phyloP scores from a whole-genome alignment of 2,113 vertebrate genomes.

The Narcine bancroftii region DNA sequence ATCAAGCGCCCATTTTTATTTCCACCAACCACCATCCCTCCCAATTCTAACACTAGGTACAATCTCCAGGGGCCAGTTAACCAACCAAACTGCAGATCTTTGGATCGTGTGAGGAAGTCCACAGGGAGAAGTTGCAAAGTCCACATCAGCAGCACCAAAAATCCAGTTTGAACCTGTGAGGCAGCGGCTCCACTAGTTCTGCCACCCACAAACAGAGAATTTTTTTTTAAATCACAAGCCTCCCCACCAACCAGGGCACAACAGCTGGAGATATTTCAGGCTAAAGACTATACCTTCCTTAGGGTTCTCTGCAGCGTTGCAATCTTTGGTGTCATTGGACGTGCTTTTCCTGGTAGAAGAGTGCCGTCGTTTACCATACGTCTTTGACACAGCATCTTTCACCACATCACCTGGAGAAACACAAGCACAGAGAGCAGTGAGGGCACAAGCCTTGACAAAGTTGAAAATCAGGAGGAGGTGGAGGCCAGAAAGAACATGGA shows the following conservation, averaged over 20 bases:
- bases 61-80: no score
- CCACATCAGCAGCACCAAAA: no score
- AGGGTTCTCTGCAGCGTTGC: neutral
- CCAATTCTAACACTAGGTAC: no score
- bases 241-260: neutral
- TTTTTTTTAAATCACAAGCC: no score
- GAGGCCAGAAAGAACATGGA: neutral
- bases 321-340: neutral
- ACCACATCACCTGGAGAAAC: neutral
- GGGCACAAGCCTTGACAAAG: neutral
- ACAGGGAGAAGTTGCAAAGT: no score
- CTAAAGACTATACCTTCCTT: conserved; percentile 3
- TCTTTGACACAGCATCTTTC: conserved; percentile 21
- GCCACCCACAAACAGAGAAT: neutral
- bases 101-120: no score
- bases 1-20: no score
- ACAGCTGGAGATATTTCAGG: neutral
- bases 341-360: conserved; percentile 4
- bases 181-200: no score
- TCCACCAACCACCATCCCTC: no score
- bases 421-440: neutral
- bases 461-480: neutral
- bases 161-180: no score
- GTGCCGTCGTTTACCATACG: conserved; percentile 15
- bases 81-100: no score